Percentiles rank a stretch among this genome's conserved stretches.
phyloP scores from a whole-genome alignment of 1,140 invertebrate genomes.

The Portunus trituberculatus region DNA sequence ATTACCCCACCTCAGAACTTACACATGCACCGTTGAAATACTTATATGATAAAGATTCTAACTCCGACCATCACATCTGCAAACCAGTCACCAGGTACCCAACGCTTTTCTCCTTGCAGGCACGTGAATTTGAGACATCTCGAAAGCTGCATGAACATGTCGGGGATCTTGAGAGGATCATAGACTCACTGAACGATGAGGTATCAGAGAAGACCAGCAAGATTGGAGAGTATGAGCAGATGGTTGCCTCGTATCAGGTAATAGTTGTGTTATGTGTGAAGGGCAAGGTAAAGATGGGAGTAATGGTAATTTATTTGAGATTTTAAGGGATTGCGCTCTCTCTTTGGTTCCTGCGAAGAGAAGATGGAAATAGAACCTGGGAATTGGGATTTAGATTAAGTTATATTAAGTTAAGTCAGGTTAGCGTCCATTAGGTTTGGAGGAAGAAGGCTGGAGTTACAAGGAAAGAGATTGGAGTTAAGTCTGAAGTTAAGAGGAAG shows the following conservation, averaged over 20 bases:
- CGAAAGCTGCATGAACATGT: constrained; percentile 24
- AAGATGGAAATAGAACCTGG: no score
- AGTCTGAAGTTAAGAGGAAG: background rate
- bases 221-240: constrained; percentile 30
- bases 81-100: no score
- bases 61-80: no score
- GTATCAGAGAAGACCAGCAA: background rate
- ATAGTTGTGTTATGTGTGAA: background rate
- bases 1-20: no score
- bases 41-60: no score
- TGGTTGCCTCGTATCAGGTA: constrained; percentile 45
- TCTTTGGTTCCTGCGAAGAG: no score
- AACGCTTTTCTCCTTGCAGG: background rate
- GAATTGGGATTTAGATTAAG: background rate
- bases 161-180: constrained; percentile 3
- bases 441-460: background rate
- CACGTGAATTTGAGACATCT: background rate
- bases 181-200: constrained; percentile 35
- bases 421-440: background rate
- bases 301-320: background rate
- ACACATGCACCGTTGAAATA: no score
- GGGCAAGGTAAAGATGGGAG: no score
- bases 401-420: background rate
- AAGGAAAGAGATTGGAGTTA: background rate
- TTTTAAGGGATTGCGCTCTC: no score